phyloP scores from a whole-genome alignment of 2,113 vertebrate species.

The Pangasianodon hypophthalmus region DNA sequence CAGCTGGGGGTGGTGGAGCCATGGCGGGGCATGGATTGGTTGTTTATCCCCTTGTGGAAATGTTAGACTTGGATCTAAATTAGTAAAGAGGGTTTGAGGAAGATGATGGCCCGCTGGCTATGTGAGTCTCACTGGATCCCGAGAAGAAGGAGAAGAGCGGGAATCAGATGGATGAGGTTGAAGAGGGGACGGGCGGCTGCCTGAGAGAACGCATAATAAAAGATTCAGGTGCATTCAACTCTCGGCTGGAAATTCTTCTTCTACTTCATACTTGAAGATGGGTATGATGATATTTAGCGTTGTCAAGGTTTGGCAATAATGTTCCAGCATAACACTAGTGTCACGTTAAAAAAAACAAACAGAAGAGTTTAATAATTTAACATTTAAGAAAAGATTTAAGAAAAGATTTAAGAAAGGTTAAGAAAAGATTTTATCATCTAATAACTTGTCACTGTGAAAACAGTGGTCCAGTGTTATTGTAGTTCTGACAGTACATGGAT shows the following conservation, averaged over 20 bases:
- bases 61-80: conserved; percentile 15
- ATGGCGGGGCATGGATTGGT: not conserved
- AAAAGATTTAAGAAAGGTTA: not conserved
- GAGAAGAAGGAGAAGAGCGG: conserved; percentile 23
- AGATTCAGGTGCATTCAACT: conserved; percentile 11
- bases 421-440: not conserved
- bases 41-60: conserved; percentile 26
- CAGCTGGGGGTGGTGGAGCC: conserved; percentile 15
- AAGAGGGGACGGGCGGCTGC: conserved; percentile 25
- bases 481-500: not conserved
- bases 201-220: conserved; percentile 24
- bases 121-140: not conserved
- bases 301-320: not conserved
- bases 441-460: not conserved
- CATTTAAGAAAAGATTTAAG: not conserved
- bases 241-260: conserved; percentile 24
- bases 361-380: not conserved
- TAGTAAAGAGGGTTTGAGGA: conserved; percentile 7
- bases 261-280: not conserved
- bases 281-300: not conserved
- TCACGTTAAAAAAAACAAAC: not conserved
- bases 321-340: not conserved
- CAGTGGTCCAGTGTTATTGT: not conserved
- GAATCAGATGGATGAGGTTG: conserved; percentile 48
- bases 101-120: conserved; percentile 25